Evolutionary conservation across 2,113 vertebrate genomes (phyloP), one percentile per base, ranked within the genome.

Genomic region (Blennius ocellaris): DNA sequence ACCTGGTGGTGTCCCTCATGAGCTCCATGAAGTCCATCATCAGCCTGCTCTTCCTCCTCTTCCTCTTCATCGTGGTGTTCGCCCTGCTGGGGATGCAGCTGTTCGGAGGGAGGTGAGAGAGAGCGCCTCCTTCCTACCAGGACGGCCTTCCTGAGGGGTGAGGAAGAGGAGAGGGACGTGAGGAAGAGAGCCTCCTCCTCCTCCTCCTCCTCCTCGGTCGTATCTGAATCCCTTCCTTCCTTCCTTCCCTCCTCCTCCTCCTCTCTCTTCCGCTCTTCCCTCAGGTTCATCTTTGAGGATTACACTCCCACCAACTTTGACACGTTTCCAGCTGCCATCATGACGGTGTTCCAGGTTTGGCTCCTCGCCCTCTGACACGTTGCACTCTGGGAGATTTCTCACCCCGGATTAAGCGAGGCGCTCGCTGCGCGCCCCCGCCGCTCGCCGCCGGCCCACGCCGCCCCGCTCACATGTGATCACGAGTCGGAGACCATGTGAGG

Each of bases 1-100:
- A 95, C 88, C 78, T 95, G 83, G 94, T 95, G 8, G 94, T 94
- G 48, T 95, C 94, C 40, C 90, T 95, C 48, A 94, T 95, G 94
- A 95, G 94, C 90, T 95, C 94, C 80, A 94, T 95, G 94, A 94
- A 94, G 89, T 95, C 94, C 78, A 95, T 95, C 45, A 94, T 94
- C 86, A 94, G 94, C 64, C 85, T 95, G 73, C 93, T 95, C 44
- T 94, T 95, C 59, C 92, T 95, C 16, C 93, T 95, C 78, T 95
- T 95, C 82, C 93, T 95, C 77, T 95, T 94, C 69, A 89, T 93
- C 5, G 94, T 94, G 43, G 94, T 94, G 52, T 94, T 94, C 30
- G 94, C 94, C 68, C 86, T 95, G 39, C 87, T 94, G 45, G 94
- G 94, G 50, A 94, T 94, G 94, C 94, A 94, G 78, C 92, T 95